These are phyloP conservation scores for Ancistrus triradiatus DNA, from an alignment of 2,113 vertebrate genomes.

Conservation along the genomic window DNA sequence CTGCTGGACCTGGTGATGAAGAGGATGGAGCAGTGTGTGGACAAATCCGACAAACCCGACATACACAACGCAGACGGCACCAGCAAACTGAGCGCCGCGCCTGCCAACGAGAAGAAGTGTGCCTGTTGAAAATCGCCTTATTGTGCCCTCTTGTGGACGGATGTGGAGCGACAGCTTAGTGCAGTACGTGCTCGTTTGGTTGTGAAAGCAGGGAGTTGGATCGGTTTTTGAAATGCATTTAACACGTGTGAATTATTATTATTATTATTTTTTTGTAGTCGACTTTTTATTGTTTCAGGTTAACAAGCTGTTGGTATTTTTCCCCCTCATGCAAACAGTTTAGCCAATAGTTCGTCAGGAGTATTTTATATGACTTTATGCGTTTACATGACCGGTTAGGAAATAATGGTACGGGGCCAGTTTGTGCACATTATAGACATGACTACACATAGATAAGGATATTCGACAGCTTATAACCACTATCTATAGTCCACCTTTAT, in stretches of 20 bases:
- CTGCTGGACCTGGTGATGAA: slow-evolving; percentile 97
- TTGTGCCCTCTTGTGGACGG: slow-evolving; percentile 9
- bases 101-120: slow-evolving; percentile 77
- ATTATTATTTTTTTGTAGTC: neutral
- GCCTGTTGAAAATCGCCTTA: slow-evolving; percentile 71
- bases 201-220: neutral
- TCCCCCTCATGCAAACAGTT: too few species aligned
- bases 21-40: slow-evolving; percentile 91
- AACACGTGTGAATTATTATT: slow-evolving; percentile 2
- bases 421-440: too few species aligned
- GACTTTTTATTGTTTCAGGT: neutral
- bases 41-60: slow-evolving; percentile 71
- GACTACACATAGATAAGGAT: too few species aligned
- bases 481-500: too few species aligned
- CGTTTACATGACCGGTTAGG: too few species aligned
- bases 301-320: neutral
- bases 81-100: slow-evolving; percentile 67
- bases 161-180: slow-evolving; percentile 14
- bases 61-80: slow-evolving; percentile 72
- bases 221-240: neutral
- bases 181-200: neutral
- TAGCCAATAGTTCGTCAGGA: too few species aligned
- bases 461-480: too few species aligned
- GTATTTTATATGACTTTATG: too few species aligned
- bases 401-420: too few species aligned